Base-by-base conservation (phyloP, 2,113 vertebrate genomes). In the Semnopithecus entellus region DNA sequence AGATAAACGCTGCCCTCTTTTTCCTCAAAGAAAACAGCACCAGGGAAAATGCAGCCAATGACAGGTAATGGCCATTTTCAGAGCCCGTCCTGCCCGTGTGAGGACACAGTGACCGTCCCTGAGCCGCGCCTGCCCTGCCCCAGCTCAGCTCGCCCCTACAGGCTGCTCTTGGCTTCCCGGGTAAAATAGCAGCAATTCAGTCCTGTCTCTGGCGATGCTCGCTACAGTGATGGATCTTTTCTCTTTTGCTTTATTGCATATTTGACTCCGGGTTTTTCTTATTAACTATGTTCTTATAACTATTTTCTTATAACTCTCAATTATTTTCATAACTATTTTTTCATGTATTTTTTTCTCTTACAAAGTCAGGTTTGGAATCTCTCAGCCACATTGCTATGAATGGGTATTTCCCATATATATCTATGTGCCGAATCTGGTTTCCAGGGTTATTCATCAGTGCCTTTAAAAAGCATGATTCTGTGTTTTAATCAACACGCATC, bases 371-470 rank as follows among this genome's bases (percentile, higher is more conserved):
- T 25, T 6, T 76, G 59, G 20, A n/a, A 12, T 32, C 66, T 81
- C 13, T 17, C 14, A 2, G 38, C 38, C 23, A 14, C 32, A 22
- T 4, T 43, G 25, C 43, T 22, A 2, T 0, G 17, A 16, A n/a
- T 11, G 1, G 2, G 1, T 1, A 16, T 64, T 64, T 52, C 82
- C 12, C 2, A 0, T 1, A 8, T 14, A 0, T 1, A 10, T 11
- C 16, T 2, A 9, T 5, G 6, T 14, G 7, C 73, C 6, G 2
- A 6, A 18, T n/a, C 61, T 32, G 11, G 23, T 27, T 8, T 38
- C 17, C 27, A 30, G 32, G 48, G 11, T 22, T 40, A 4, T 43
- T 72, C 5, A 5, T 18, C 10, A 0, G 30, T 4, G 57, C 75
- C 35, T 50, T 45, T 12, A 3, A 14, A 38, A 40, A 12, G 10